Conservation (phyloP, 2,797 vertebrate genomes). For the Lophotriccus pileatus region DNA sequence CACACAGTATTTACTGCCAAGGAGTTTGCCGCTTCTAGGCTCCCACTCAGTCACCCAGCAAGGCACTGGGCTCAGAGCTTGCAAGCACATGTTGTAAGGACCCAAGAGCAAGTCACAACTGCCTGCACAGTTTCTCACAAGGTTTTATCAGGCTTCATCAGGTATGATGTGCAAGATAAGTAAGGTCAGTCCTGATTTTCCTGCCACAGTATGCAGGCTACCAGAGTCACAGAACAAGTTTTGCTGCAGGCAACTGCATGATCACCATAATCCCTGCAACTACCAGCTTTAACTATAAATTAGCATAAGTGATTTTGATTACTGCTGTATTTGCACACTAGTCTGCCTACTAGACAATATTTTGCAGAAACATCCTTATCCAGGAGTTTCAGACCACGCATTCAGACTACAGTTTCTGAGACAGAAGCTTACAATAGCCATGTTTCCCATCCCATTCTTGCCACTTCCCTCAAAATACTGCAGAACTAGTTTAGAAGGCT, state of each 20-base stretch:
- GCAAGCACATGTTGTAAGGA: background rate
- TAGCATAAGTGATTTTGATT: background rate
- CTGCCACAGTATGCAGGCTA: background rate
- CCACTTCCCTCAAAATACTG: background rate
- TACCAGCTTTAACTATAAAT: slow-evolving; percentile 20
- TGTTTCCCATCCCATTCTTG: background rate
- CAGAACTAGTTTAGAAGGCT: background rate
- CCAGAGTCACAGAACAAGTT: slow-evolving; percentile 35
- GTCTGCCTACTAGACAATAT: background rate
- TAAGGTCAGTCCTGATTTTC: slow-evolving; percentile 28
- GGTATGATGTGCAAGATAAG: background rate
- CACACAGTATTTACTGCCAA: background rate
- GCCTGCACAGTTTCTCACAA: background rate
- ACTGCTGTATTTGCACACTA: background rate
- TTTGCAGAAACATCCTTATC: background rate
- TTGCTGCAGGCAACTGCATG: background rate
- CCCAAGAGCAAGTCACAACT: background rate
- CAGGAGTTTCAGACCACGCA: background rate
- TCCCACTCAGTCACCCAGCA: background rate
- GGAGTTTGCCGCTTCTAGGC: background rate
- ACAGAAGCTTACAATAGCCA: background rate
- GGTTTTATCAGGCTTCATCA: background rate
- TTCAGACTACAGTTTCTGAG: background rate
- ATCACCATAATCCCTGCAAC: background rate
- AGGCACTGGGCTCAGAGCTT: background rate